phyloP scores from a whole-genome alignment of 2,888 invertebrate species.

The Meliscaeva auricollis region DNA sequence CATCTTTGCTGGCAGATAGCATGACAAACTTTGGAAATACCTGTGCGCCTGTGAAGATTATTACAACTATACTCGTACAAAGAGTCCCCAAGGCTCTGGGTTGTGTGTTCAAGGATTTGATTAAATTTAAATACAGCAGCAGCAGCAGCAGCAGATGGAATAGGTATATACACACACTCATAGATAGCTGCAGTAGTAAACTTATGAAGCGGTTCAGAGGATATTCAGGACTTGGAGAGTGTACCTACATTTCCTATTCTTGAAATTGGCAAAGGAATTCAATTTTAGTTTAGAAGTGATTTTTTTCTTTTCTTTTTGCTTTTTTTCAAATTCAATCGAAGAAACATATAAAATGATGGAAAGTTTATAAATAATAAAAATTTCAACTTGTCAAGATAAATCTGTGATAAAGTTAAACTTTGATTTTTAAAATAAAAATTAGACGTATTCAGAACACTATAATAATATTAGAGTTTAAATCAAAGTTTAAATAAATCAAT shows the following conservation, averaged over 20 bases:
- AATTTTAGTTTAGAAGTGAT: constrained; percentile 38
- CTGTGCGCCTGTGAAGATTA: constrained; percentile 27
- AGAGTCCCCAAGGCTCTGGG: not conserved
- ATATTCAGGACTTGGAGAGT: constrained; percentile 44
- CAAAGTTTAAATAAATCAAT: too few relatives aligned
- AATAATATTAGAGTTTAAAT: too few relatives aligned
- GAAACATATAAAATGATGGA: constrained; percentile 22
- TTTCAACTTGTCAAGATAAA: not conserved
- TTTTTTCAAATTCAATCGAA: constrained; percentile 20
- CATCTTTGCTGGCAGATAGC: constrained; percentile 5
- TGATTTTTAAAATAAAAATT: too few relatives aligned
- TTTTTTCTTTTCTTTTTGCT: not conserved
- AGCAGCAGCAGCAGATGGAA: not conserved
- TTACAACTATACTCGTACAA: not conserved
- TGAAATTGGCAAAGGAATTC: constrained; percentile 40
- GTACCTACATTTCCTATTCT: constrained; percentile 37
- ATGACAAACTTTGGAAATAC: constrained; percentile 60
- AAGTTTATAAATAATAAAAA: constrained; percentile 34
- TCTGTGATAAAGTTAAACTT: not conserved
- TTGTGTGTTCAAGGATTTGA: constrained; percentile 43
- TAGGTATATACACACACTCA: not conserved
- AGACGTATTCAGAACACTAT: too few relatives aligned
- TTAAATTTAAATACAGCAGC: constrained; percentile 60
- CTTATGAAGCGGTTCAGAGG: constrained; percentile 47
- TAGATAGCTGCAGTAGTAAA: constrained; percentile 23